These are phyloP conservation scores for Megamerina dolium DNA, from an alignment of 2,888 invertebrate genomes.

Conservation along the genomic window DNA sequence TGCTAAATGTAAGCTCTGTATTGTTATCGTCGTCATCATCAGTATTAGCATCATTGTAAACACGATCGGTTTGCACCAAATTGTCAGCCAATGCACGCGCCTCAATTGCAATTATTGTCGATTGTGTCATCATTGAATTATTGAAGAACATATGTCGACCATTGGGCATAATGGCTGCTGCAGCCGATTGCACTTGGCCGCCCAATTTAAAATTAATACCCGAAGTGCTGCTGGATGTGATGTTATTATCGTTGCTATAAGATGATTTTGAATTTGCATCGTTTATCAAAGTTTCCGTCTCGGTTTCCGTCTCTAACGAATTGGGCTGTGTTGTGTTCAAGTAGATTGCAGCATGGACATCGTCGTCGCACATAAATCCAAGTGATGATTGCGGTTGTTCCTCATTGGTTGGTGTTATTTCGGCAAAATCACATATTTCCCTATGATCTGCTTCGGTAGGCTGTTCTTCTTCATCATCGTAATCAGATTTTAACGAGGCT, in stretches of 20 bases:
- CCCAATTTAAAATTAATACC: slow-evolving; percentile 41
- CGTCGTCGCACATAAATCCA: slow-evolving; percentile 11
- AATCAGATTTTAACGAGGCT: slow-evolving; percentile 62
- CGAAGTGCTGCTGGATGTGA: slow-evolving; percentile 11
- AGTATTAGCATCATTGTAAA: too few species aligned
- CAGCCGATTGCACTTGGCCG: slow-evolving; percentile 39
- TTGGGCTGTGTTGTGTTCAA: slow-evolving; percentile 30
- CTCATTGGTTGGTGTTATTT: slow-evolving; percentile 44
- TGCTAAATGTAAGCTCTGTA: slow-evolving; percentile 54
- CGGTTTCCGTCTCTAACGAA: slow-evolving; percentile 35
- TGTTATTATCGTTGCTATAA: slow-evolving; percentile 1
- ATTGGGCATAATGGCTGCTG: slow-evolving; percentile 22
- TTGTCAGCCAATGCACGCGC: slow-evolving; percentile 63
- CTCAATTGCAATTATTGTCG: slow-evolving; percentile 67
- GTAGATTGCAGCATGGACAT: slow-evolving; percentile 12
- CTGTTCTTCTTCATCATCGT: slow-evolving; percentile 30
- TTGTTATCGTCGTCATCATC: slow-evolving; percentile 24
- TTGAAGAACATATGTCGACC: slow-evolving; percentile 49
- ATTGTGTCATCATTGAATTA: slow-evolving; percentile 54
- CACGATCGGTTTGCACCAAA: slow-evolving; percentile 27
- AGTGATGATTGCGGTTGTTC: slow-evolving; percentile 22
- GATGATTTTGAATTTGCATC: slow-evolving; percentile 7
- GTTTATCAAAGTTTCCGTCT: slow-evolving; percentile 36
- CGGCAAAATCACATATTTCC: slow-evolving; percentile 33
- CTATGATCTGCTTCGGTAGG: slow-evolving; percentile 27